Conservation (phyloP, 1,140 invertebrate genomes). For the Elysia chlorotica region DNA sequence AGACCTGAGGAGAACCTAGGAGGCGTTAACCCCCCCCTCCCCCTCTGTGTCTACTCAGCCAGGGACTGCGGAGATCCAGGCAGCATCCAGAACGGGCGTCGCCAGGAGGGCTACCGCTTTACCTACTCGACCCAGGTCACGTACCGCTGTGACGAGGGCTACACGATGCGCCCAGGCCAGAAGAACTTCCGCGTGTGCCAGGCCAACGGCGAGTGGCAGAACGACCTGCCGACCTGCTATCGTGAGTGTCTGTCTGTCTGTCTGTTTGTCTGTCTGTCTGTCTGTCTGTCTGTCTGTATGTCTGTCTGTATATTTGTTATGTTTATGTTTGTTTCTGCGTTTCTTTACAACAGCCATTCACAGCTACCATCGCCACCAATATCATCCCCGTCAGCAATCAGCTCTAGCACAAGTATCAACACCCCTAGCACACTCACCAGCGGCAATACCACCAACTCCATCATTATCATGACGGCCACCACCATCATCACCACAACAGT, state of each 20-base stretch:
- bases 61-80: constrained; percentile 84
- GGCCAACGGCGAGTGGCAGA: constrained; percentile 82
- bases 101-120: constrained; percentile 84
- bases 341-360: background rate
- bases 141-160: constrained; percentile 91
- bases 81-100: constrained; percentile 87
- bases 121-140: constrained; percentile 88
- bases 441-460: too few relatives aligned
- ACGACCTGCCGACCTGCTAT: constrained; percentile 74
- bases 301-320: too few relatives aligned
- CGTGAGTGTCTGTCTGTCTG: constrained; percentile 69
- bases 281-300: too few relatives aligned
- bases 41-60: constrained; percentile 68
- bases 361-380: background rate
- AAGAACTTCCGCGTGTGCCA: constrained; percentile 81
- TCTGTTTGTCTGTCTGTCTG: too few relatives aligned
- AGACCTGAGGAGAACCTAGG: too few relatives aligned
- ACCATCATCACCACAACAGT: too few relatives aligned
- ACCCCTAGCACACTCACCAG: too few relatives aligned
- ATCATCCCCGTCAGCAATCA: background rate
- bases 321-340: constrained; percentile 11
- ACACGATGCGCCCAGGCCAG: constrained; percentile 88
- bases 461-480: too few relatives aligned
- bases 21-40: background rate
- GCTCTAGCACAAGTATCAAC: too few relatives aligned